Evolutionary conservation across 2,113 vertebrate species (phyloP).

Genomic region (Corythornis madagascariensis): DNA sequence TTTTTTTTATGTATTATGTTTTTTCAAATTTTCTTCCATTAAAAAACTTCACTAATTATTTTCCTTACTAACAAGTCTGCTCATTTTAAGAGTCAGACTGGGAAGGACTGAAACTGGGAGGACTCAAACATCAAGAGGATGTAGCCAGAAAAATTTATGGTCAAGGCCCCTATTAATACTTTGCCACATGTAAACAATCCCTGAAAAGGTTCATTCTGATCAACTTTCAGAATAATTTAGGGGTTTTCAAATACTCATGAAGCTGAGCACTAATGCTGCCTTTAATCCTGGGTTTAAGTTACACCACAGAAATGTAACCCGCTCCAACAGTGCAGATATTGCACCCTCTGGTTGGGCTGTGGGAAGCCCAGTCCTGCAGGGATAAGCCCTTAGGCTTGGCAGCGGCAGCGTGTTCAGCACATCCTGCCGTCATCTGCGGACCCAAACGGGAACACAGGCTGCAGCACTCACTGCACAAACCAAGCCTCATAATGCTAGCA

Average conservation of each 20-base stretch:
- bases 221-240: not conserved
- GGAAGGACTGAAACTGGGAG: not conserved
- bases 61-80: not conserved
- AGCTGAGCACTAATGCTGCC: not conserved
- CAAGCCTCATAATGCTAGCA: not conserved
- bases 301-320: not conserved
- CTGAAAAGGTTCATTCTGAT: constrained; percentile 11
- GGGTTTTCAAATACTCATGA: not conserved
- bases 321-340: not conserved
- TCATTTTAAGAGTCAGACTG: not conserved
- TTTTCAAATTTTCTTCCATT: not conserved
- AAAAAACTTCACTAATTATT: not conserved
- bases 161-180: not conserved
- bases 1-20: not conserved
- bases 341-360: accelerated
- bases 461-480: not conserved
- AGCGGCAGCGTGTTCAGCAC: not conserved
- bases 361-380: not conserved
- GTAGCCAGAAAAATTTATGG: not conserved
- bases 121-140: not conserved
- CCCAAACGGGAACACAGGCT: not conserved
- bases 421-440: accelerated
- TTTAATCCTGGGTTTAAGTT: accelerated
- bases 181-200: not conserved
- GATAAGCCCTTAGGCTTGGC: not conserved